Percentiles rank a stretch among this genome's conserved stretches.
phyloP scores from a whole-genome alignment of 2,113 vertebrate species.

The Cervus canadensis region DNA sequence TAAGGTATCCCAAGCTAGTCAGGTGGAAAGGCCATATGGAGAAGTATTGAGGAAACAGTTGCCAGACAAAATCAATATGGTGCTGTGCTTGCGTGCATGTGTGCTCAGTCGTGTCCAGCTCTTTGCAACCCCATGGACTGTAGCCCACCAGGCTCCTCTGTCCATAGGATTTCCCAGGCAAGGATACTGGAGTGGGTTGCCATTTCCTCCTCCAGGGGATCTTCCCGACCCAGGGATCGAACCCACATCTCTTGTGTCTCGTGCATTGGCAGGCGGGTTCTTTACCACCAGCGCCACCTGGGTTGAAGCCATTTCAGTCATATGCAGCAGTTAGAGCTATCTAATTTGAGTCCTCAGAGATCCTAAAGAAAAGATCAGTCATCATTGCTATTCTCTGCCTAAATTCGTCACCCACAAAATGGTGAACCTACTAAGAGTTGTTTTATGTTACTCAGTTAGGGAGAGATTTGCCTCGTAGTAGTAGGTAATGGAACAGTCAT shows the following conservation, averaged over 20 bases:
- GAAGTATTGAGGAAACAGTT: not conserved
- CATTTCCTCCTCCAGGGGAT: not conserved
- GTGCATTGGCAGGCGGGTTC: not conserved
- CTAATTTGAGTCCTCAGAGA: not conserved
- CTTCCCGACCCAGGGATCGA: not conserved
- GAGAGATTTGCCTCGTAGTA: not conserved
- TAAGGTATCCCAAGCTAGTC: not conserved
- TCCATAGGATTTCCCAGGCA: not conserved
- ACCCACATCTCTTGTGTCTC: not conserved
- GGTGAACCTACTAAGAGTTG: not conserved
- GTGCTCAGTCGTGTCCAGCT: not conserved
- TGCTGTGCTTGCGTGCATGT: accelerated
- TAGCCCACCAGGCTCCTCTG: not conserved
- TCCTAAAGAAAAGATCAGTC: not conserved
- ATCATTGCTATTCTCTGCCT: not conserved
- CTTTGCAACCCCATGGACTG: not conserved
- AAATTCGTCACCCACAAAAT: not conserved
- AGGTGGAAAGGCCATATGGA: not conserved
- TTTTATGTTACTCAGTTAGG: not conserved
- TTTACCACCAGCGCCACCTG: not conserved
- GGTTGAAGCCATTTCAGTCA: not conserved
- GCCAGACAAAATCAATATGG: not conserved
- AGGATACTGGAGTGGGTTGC: not conserved
- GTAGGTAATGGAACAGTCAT: not conserved
- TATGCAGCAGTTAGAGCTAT: not conserved